Conservation (phyloP, 2,113 vertebrate genomes). For the Coryphaenoides rupestris region DNA sequence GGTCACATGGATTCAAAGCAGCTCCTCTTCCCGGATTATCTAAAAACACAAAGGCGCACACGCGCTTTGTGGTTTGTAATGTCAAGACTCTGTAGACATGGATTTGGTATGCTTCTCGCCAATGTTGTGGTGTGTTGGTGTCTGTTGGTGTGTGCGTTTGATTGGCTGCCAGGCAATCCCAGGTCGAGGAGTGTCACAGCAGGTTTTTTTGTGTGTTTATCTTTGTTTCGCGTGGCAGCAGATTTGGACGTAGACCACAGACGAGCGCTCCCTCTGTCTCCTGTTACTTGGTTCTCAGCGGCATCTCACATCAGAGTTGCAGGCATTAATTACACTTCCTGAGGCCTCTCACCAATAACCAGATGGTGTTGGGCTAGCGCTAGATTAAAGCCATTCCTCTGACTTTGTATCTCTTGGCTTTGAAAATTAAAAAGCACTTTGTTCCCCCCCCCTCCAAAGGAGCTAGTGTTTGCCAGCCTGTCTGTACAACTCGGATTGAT, state of each 20-base stretch:
- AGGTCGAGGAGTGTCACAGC: slow-evolving; percentile 1
- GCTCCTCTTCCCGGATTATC: slow-evolving; percentile 10
- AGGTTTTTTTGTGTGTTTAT: slow-evolving; percentile 24
- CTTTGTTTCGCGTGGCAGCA: slow-evolving; percentile 23
- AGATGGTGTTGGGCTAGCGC: slow-evolving; percentile 42
- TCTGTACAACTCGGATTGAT: slow-evolving; percentile 18
- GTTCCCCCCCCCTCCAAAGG: slow-evolving; percentile 12
- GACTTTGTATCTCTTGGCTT: slow-evolving; percentile 39
- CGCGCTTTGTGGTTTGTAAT: slow-evolving; percentile 19
- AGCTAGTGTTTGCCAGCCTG: slow-evolving; percentile 8
- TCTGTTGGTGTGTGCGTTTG: slow-evolving; percentile 18
- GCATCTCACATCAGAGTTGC: slow-evolving; percentile 8
- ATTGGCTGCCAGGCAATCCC: slow-evolving; percentile 8
- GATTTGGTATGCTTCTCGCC: neutral
- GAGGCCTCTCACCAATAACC: slow-evolving; percentile 38
- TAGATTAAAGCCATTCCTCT: slow-evolving; percentile 46
- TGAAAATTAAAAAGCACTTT: slow-evolving; percentile 31
- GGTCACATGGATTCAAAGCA: slow-evolving; percentile 5
- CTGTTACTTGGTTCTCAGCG: slow-evolving; percentile 15
- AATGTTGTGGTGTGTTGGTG: slow-evolving; percentile 5
- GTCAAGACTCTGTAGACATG: slow-evolving; percentile 28
- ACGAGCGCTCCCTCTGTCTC: slow-evolving; percentile 12
- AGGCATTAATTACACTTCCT: slow-evolving; percentile 13
- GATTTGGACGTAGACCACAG: slow-evolving; percentile 41
- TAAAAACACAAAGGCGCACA: slow-evolving; percentile 10